phyloP scores from a whole-genome alignment of 2,888 invertebrate species.

The Apamea monoglypha region DNA sequence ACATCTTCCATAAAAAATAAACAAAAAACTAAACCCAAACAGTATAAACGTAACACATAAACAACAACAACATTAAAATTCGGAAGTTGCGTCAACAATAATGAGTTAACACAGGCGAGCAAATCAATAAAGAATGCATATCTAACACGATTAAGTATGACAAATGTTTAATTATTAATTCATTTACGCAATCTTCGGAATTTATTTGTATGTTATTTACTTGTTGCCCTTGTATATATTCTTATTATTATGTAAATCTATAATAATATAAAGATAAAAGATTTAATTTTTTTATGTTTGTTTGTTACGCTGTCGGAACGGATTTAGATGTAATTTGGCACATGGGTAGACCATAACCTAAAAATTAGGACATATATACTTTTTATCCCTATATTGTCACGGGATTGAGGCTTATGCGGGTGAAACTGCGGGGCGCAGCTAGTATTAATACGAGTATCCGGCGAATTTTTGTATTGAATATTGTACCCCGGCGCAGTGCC shows the following conservation, averaged over 20 bases:
- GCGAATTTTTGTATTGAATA: too few relatives aligned
- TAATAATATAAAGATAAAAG: too few relatives aligned
- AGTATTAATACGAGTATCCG: too few relatives aligned
- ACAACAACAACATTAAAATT: slow-evolving; percentile 44
- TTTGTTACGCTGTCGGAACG: too few relatives aligned
- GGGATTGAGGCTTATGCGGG: background rate
- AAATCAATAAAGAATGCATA: slow-evolving; percentile 39
- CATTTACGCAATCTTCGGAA: slow-evolving; percentile 18
- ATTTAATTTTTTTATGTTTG: too few relatives aligned
- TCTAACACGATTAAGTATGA: slow-evolving; percentile 46
- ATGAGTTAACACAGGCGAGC: slow-evolving; percentile 23
- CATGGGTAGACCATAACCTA: too few relatives aligned
- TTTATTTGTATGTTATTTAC: slow-evolving; percentile 1
- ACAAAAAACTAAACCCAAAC: background rate
- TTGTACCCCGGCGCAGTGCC: too few relatives aligned
- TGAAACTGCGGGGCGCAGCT: background rate
- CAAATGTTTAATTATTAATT: slow-evolving; percentile 51
- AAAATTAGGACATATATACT: too few relatives aligned
- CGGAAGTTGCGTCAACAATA: slow-evolving; percentile 39
- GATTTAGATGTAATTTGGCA: too few relatives aligned
- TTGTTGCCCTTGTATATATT: background rate
- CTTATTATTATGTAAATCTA: background rate
- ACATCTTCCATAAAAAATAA: background rate
- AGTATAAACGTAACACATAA: slow-evolving; percentile 7
- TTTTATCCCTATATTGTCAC: background rate